Evolutionary conservation across 2,113 vertebrate genomes (phyloP), one percentile per base, ranked within the genome.

Genomic region (Erythrocebus patas): DNA sequence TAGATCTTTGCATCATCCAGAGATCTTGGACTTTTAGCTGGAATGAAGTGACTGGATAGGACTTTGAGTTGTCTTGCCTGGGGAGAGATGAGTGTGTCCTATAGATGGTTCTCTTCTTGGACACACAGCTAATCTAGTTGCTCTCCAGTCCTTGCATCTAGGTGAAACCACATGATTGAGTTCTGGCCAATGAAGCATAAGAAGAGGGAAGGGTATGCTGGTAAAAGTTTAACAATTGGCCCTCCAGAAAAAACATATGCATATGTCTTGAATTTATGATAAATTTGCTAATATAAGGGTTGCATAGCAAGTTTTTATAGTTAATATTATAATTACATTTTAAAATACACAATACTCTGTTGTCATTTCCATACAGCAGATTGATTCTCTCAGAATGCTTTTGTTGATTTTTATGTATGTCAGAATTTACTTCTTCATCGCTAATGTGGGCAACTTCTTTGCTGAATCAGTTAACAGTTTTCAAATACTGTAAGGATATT

Each of bases 301-400:
- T 40, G 35, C 12, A n/a, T 59, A 80, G 61, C 30, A 83, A 20
- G 68, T 94, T 93, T 72, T 96, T 79, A 85, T 9, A 57, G 52
- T 88, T 80, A 92, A 87, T 52, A 55, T 48, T 68, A 61, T 30
- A 59, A 75, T 84, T 79, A 91, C 7, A 80, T 90, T 87, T 23
- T 82, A 96, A 89, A 89, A 88, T 59, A 70, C 66, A 30, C 5
- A 83, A 5, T 94, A 84, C 9, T 52, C 79, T 45, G 48, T 20
- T 84, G 16, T 91, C 91, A 93, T 68, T 87, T 81, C 57, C 43
- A 45, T 59, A 76, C 18, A 79, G 38, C 3, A 40, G 76, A 88
- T 45, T 81, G 81, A 89, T 96, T 96, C 55, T 81, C 48, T 92
- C 17, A 88, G 89, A 95, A 95, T 70, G 57, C 32, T 84, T 79